Evolutionary conservation across 92 coral and sea anemone genomes (phyloP).

Genomic region (Muricea muricata): DNA sequence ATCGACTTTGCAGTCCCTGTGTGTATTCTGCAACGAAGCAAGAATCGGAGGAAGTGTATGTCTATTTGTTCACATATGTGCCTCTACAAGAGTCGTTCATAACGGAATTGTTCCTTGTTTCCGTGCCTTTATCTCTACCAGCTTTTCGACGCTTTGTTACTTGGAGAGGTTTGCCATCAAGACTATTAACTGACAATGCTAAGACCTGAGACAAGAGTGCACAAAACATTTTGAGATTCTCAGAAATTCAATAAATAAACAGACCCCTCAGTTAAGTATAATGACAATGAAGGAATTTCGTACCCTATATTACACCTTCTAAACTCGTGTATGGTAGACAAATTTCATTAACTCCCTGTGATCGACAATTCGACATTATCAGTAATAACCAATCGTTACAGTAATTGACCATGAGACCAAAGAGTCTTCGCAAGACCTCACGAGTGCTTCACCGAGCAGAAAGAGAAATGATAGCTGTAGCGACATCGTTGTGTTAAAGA

Average conservation of each 20-base stretch:
- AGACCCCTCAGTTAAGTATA: neutral
- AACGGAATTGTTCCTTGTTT: neutral
- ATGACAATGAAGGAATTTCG: neutral
- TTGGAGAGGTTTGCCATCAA: neutral
- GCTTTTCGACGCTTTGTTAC: neutral
- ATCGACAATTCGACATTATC: neutral
- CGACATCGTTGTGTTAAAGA: neutral
- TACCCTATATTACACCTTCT: constrained; percentile 64
- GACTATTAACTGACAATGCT: neutral
- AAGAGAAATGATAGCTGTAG: neutral
- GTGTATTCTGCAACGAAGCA: neutral
- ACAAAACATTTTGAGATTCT: constrained; percentile 3
- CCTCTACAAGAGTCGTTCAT: neutral
- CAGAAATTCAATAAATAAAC: constrained; percentile 26
- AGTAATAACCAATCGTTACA: constrained; percentile 16
- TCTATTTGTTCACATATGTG: constrained; percentile 6
- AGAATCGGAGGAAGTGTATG: neutral
- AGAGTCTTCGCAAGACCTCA: constrained; percentile 13
- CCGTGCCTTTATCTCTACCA: neutral
- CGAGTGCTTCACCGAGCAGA: neutral
- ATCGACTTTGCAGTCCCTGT: constrained; percentile 31
- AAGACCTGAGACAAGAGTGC: neutral
- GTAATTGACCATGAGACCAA: neutral
- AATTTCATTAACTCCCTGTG: constrained; percentile 39
- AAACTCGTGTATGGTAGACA: constrained; percentile 58